Conservation (phyloP, 2,797 vertebrate species). For the Pseudochirops cupreus region DNA sequence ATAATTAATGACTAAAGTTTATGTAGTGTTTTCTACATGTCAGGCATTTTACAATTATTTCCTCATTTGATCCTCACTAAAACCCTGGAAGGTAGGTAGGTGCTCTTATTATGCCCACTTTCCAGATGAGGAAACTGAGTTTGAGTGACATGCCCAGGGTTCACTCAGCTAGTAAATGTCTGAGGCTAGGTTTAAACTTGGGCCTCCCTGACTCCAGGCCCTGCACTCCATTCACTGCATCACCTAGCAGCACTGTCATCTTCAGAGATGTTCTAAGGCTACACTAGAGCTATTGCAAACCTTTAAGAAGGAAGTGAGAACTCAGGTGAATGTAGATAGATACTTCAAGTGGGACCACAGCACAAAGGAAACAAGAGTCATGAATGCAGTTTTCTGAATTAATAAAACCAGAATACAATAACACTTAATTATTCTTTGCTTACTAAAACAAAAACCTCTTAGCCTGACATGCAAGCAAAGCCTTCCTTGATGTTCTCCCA, state of each 20-base stretch:
- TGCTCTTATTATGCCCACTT: neutral
- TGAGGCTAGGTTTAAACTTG: neutral
- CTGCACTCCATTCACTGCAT: neutral
- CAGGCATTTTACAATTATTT: neutral
- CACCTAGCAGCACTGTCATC: neutral
- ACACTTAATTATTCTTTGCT: neutral
- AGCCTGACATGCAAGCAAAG: neutral
- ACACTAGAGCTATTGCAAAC: constrained; percentile 34
- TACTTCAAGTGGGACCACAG: neutral
- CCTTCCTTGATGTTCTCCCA: neutral
- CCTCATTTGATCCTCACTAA: neutral
- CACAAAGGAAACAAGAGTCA: neutral
- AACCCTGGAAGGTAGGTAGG: neutral
- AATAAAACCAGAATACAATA: constrained; percentile 25
- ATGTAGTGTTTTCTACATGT: neutral
- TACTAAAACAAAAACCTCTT: neutral
- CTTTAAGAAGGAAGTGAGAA: constrained; percentile 41
- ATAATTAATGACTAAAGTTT: neutral
- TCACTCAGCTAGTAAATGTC: neutral
- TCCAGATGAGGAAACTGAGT: neutral
- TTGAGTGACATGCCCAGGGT: neutral
- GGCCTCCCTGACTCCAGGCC: neutral
- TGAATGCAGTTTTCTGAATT: constrained; percentile 33
- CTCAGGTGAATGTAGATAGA: neutral
- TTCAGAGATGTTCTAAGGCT: neutral